Base-by-base conservation (phyloP, 2,888 invertebrate species). In the Papilio gigon region DNA sequence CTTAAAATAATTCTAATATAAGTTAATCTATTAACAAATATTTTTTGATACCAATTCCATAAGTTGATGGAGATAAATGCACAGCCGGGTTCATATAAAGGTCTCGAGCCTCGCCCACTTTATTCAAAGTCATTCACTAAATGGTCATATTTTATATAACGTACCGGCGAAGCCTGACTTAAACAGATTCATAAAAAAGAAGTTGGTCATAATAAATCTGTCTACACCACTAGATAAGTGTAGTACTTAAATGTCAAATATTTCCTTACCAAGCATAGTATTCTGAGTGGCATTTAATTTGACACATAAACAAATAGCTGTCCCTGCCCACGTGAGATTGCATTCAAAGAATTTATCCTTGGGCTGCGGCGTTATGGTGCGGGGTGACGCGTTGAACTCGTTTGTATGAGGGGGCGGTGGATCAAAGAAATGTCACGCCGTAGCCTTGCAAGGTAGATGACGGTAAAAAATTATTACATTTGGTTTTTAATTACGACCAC, bases 371-470 rank as follows among this genome's bases (percentile, higher is more conserved):
- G 30, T 11, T 44, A 9, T 44, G 20, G 44, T 50, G 22, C 20
- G 30, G 27, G 40, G 71, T 66, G 70, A 67, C 30, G 71, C 76
- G 76, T 64, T 63, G 58, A 68, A 47, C 62, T 63, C 63, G 56
- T 58, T 47, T 47, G 63, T 63, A 68, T 35, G 63, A 37, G 53
- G 17, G 30, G 50, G 68, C 63, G 68, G 76, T 73, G 65, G 61
- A 73, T 76, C 76, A 76, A 78, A 77, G 73, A 74, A 76, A 75
- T 76, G 76, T 77, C 76, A 74, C 74, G 71, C 72, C 70, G 58
- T 58, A 67, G 59, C 68, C 61, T 60, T 67, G 59, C 69, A 65
- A 62, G 69, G 60, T 33, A 42, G 27, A 27, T 30, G 27, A 27
- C 33, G 25, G 47, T 50, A 47, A 9, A 42, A 44, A 58, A 58